These are phyloP conservation scores for Cottoperca gobio DNA, from an alignment of 2,797 vertebrate genomes.

Conservation along the genomic window DNA sequence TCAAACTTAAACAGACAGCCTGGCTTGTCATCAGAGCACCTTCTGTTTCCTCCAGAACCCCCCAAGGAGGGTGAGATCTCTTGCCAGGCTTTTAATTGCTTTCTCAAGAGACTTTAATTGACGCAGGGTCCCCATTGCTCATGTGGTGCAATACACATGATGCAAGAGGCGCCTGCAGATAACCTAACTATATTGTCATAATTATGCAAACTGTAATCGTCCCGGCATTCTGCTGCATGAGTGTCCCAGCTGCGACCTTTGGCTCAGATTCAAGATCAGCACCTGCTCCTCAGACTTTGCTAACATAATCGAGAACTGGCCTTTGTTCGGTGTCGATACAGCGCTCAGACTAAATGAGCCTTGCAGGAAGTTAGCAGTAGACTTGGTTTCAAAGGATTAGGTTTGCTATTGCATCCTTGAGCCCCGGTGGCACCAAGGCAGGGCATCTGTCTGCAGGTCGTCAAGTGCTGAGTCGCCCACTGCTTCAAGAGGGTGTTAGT, in stretches of 20 bases:
- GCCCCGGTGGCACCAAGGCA: conserved; percentile 48
- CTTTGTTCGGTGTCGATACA: conserved; percentile 9
- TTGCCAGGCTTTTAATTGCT: conserved; percentile 68
- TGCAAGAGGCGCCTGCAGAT: conserved; percentile 25
- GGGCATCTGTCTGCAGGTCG: conserved; percentile 53
- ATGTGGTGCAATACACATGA: conserved; percentile 42
- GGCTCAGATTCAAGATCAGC: conserved; percentile 19
- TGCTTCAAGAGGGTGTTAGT: conserved; percentile 49
- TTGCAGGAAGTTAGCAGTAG: conserved; percentile 51
- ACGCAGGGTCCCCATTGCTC: conserved; percentile 34
- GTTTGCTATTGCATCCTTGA: conserved; percentile 50
- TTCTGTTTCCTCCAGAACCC: conserved; percentile 52
- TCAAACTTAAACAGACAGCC: conserved; percentile 36
- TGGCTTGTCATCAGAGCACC: conserved; percentile 25
- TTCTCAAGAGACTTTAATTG: conserved; percentile 64
- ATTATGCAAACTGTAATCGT: conserved; percentile 29
- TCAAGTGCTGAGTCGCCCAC: conserved; percentile 51
- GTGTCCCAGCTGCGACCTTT: conserved; percentile 15
- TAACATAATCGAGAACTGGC: conserved; percentile 14
- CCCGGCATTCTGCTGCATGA: neutral
- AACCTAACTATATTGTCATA: conserved; percentile 5
- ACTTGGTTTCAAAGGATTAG: conserved; percentile 59
- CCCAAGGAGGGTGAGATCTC: conserved; percentile 44
- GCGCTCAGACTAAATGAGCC: conserved; percentile 34
- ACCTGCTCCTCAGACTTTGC: conserved; percentile 28